A percentile compares a stretch with the other conserved stretches of the same genome.
These are phyloP conservation scores for Cichladusa arquata DNA, from an alignment of 2,113 vertebrate species.

Conservation along the genomic window DNA sequence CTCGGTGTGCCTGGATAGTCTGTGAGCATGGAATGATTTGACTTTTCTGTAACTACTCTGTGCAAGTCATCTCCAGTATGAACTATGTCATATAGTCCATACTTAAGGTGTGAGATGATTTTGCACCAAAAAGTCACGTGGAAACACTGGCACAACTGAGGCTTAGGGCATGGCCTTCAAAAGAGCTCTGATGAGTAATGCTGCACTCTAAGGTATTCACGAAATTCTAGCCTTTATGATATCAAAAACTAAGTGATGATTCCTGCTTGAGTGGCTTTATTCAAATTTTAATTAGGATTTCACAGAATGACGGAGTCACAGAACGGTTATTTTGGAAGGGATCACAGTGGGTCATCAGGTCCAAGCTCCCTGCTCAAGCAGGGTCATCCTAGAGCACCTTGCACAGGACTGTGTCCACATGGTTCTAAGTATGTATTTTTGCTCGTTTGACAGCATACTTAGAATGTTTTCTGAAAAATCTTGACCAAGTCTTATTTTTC, in stretches of 20 bases:
- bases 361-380: background rate
- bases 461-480: background rate
- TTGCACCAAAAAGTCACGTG: background rate
- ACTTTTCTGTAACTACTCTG: background rate
- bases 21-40: background rate
- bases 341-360: background rate
- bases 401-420: background rate
- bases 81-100: fast-evolving
- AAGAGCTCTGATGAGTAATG: background rate
- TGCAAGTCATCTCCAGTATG: background rate
- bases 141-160: fast-evolving
- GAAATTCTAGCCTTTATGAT: background rate
- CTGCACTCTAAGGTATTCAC: background rate
- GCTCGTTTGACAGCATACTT: background rate
- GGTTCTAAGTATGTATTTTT: background rate
- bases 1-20: background rate
- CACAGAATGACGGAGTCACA: background rate
- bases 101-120: background rate
- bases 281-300: background rate
- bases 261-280: background rate
- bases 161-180: background rate
- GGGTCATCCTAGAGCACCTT: background rate
- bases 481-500: background rate
- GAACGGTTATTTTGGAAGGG: background rate
- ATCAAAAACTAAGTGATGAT: background rate